Conservation (phyloP, 1,140 invertebrate species). For the Acromyrmex echinatior region DNA sequence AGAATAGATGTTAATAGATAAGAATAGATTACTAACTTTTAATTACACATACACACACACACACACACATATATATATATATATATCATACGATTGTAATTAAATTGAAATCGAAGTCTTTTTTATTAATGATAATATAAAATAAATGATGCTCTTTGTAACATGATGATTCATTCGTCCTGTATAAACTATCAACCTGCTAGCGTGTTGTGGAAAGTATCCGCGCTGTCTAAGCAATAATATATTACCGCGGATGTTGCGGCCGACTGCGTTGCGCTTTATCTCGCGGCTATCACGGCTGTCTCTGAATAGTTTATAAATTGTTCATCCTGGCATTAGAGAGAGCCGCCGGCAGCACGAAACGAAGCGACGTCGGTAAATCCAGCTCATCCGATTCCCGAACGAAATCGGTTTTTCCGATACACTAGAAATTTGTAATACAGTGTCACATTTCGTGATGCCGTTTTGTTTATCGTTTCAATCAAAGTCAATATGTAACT, state of each 20-base stretch:
- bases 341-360: conserved; percentile 22
- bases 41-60: too few species aligned
- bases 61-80: too few species aligned
- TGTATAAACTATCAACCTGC: conserved; percentile 37
- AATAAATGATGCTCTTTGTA: neutral
- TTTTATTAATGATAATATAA: neutral
- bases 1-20: too few species aligned
- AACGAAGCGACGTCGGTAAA: conserved; percentile 45
- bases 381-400: conserved; percentile 48
- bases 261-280: conserved; percentile 47
- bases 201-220: conserved; percentile 37
- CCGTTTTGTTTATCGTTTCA: conserved; percentile 24
- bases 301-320: conserved; percentile 65
- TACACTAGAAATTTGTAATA: conserved; percentile 40
- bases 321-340: conserved; percentile 48
- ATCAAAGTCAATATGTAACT: conserved; percentile 1
- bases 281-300: conserved; percentile 59
- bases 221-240: conserved; percentile 53
- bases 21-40: too few species aligned
- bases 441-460: conserved; percentile 15
- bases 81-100: too few species aligned
- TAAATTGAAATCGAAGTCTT: neutral
- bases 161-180: conserved; percentile 22
- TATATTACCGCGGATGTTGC: conserved; percentile 57
- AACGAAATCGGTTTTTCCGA: conserved; percentile 33